Percentiles rank a stretch among this genome's conserved stretches.
Conservation (phyloP, 1,140 invertebrate species). For the Drosophila sproati region DNA sequence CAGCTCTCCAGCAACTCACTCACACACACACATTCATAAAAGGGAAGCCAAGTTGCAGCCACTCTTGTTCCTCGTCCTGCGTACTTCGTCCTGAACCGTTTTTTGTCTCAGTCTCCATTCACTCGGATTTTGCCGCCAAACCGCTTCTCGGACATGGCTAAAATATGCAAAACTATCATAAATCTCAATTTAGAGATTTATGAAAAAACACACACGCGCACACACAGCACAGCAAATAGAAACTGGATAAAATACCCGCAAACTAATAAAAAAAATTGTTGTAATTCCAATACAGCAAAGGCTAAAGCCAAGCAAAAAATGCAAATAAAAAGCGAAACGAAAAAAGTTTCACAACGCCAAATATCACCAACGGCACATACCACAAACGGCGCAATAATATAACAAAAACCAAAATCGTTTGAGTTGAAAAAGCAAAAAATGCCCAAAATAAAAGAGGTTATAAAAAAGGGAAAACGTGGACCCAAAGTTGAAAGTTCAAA, state of each 20-base stretch:
- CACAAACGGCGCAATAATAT: slow-evolving; percentile 66
- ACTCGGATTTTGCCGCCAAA: slow-evolving; percentile 52
- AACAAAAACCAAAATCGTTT: slow-evolving; percentile 48
- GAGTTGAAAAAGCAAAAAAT: slow-evolving; percentile 22
- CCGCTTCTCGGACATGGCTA: slow-evolving; percentile 77
- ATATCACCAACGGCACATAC: slow-evolving; percentile 67
- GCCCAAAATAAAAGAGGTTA: not conserved
- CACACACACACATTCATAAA: slow-evolving; percentile 41
- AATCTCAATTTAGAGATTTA: slow-evolving; percentile 83
- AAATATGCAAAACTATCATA: slow-evolving; percentile 83
- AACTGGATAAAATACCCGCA: slow-evolving; percentile 53
- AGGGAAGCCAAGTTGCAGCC: slow-evolving; percentile 48
- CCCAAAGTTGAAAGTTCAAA: slow-evolving; percentile 53
- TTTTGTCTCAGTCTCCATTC: not conserved
- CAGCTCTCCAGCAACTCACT: slow-evolving; percentile 20
- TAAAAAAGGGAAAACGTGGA: slow-evolving; percentile 28
- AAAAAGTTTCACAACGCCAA: slow-evolving; percentile 70
- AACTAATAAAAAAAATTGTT: slow-evolving; percentile 76
- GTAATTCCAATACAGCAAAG: slow-evolving; percentile 73
- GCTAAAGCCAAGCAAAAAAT: slow-evolving; percentile 28
- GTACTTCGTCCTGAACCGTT: not conserved
- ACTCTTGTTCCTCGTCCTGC: slow-evolving; percentile 35
- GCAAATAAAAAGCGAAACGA: slow-evolving; percentile 34
- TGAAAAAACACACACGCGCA: slow-evolving; percentile 61
- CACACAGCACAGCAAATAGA: slow-evolving; percentile 15